These are phyloP conservation scores for Nemotelus pantherinus DNA, from an alignment of 2,888 invertebrate species.

Conservation along the genomic window DNA sequence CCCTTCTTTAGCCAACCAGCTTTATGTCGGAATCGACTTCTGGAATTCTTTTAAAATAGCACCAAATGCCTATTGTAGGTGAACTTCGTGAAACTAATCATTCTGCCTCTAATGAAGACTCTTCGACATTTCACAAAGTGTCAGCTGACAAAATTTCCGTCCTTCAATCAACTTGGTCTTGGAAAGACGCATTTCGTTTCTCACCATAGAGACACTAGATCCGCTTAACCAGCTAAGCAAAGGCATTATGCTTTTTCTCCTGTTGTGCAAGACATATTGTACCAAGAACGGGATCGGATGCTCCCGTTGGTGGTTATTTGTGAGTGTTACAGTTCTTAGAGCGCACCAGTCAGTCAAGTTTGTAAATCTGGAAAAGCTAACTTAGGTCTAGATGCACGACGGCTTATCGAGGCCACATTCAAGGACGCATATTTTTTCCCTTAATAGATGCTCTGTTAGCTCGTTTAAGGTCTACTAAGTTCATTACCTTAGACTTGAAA, in stretches of 20 bases:
- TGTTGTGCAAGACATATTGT: background rate
- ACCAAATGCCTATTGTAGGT: too few relatives aligned
- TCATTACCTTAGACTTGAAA: conserved; percentile 41
- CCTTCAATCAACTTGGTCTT: background rate
- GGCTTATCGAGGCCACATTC: background rate
- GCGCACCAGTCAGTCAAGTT: background rate
- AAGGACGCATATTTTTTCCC: background rate
- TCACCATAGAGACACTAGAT: background rate
- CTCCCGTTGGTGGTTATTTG: background rate
- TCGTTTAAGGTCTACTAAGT: background rate
- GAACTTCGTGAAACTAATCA: too few relatives aligned
- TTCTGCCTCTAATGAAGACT: too few relatives aligned
- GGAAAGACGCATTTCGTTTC: background rate
- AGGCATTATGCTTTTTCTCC: background rate
- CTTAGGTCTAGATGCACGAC: background rate
- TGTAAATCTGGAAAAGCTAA: background rate
- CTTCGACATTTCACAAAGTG: too few relatives aligned
- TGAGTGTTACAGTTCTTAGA: too few relatives aligned
- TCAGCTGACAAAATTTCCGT: background rate
- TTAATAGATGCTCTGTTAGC: background rate
- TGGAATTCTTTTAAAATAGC: too few relatives aligned
- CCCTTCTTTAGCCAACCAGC: too few relatives aligned
- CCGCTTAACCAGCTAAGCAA: background rate
- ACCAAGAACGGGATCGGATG: background rate
- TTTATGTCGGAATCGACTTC: too few relatives aligned